Conservation (phyloP, 2,797 vertebrate species). For the Hydrolagus colliei region DNA sequence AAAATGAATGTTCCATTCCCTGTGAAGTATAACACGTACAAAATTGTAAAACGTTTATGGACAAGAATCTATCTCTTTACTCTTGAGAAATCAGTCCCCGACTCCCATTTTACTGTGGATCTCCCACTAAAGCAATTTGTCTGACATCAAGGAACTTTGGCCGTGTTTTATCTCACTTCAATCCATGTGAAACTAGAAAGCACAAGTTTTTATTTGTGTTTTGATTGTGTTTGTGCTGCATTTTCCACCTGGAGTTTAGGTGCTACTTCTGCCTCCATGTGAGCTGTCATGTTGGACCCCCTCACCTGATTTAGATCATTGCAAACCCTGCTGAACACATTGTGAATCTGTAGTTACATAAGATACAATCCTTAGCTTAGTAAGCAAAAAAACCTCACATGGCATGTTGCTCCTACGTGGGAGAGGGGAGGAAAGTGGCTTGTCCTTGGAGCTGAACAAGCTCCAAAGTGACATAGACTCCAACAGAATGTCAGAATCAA, state of each 20-base stretch:
- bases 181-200: background rate
- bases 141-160: background rate
- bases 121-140: background rate
- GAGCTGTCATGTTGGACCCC: conserved; percentile 8
- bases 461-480: too few relatives aligned
- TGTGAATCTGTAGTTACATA: background rate
- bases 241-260: background rate
- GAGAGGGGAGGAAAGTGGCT: too few relatives aligned
- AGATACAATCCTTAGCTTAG: background rate
- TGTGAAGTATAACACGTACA: conserved; percentile 25
- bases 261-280: background rate
- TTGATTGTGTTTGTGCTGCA: background rate
- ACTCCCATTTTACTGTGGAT: too few relatives aligned
- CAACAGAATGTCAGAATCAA: too few relatives aligned
- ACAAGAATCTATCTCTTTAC: too few relatives aligned
- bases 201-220: background rate
- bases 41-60: background rate
- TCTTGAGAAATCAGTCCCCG: too few relatives aligned
- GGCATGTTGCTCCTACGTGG: too few relatives aligned
- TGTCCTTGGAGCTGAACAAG: too few relatives aligned
- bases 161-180: background rate
- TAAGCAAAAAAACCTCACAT: too few relatives aligned
- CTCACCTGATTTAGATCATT: conserved; percentile 2
- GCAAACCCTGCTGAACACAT: conserved; percentile 1
- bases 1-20: conserved; percentile 27